Evolutionary conservation across 1,140 invertebrate species (phyloP), one percentile per base, ranked within the genome.

Genomic region (Coptotermes formosanus): DNA sequence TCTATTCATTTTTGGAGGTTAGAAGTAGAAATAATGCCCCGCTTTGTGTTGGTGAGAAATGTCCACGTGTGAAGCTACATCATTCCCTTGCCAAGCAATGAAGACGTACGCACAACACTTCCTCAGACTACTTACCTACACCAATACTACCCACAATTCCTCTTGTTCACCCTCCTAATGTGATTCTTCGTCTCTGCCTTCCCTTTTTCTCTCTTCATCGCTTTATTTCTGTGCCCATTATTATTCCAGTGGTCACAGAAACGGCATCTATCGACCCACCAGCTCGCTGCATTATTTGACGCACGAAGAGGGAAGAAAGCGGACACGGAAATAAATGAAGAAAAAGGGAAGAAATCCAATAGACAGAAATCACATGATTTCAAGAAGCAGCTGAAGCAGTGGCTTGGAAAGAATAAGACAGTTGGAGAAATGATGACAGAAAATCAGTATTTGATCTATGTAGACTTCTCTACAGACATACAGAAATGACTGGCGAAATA

Each of bases 1-100:
- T 48, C 83, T 84, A 84, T 84, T 84, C 83, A 84, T 84, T 84
- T 84, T 52, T 84, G 38, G 48, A 64, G 59, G 48, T 32, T 52
- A 38, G 30, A 38, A 14, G 48, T 12, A 59, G 48, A 32, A 38
- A 55, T n/a, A 84, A 84, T 84, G 4, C n/a, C 30, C 48, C 83
- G 2, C 48, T 84, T 38, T 38, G 83, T 30, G 83, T 19, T 19
- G 83, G 83, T 32, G 83, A 84, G 83, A 84, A 64, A 14, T 38
- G n/a, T 30, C 59, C 59, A 52, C 59, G 48, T 84, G 48, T 25
- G 52, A 30, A 45, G n/a, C 25, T 83, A 44, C 83, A n/a, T 44
- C n/a, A 30, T 3, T 25, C 32, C n/a, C 25, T 83, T 1, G 38
- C n/a, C 44, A 45, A n/a, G 83, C n/a, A 25, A 52, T 44, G 44